Evolutionary conservation across 2,888 invertebrate genomes (phyloP).

Genomic region (Polyploca ridens): DNA sequence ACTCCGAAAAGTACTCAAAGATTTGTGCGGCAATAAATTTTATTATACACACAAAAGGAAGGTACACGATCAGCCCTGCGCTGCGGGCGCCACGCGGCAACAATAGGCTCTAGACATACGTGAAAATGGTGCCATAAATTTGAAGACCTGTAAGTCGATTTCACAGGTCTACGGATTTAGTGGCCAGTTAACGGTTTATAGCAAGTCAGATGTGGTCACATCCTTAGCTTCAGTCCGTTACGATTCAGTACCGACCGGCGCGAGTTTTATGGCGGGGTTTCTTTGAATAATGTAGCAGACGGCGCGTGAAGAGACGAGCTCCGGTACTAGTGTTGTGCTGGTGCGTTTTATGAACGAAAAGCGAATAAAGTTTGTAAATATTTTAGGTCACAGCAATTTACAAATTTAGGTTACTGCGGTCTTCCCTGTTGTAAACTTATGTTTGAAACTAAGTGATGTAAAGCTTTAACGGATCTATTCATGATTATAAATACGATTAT

Average conservation of each 20-base stretch:
- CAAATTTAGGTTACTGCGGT: too few relatives aligned
- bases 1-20: background rate
- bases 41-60: slow-evolving; percentile 2
- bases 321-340: slow-evolving; percentile 24
- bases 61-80: background rate
- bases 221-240: slow-evolving; percentile 44
- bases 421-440: too few relatives aligned
- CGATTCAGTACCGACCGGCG: slow-evolving; percentile 58
- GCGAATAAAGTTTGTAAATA: too few relatives aligned
- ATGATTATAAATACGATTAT: too few relatives aligned
- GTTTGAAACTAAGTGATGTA: background rate
- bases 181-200: slow-evolving; percentile 47
- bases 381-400: too few relatives aligned
- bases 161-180: slow-evolving; percentile 14
- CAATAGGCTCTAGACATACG: slow-evolving; percentile 25
- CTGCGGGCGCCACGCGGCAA: background rate
- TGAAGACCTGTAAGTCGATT: slow-evolving; percentile 15
- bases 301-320: slow-evolving; percentile 60
- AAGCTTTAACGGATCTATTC: background rate
- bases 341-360: slow-evolving; percentile 17
- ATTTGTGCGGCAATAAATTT: slow-evolving; percentile 13
- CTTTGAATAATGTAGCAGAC: slow-evolving; percentile 73
- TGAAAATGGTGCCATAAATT: slow-evolving; percentile 35
- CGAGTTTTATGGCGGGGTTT: slow-evolving; percentile 66
- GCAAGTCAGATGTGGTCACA: slow-evolving; percentile 50